phyloP scores from a whole-genome alignment of 2,113 vertebrate species.

The Takifugu flavidus region DNA sequence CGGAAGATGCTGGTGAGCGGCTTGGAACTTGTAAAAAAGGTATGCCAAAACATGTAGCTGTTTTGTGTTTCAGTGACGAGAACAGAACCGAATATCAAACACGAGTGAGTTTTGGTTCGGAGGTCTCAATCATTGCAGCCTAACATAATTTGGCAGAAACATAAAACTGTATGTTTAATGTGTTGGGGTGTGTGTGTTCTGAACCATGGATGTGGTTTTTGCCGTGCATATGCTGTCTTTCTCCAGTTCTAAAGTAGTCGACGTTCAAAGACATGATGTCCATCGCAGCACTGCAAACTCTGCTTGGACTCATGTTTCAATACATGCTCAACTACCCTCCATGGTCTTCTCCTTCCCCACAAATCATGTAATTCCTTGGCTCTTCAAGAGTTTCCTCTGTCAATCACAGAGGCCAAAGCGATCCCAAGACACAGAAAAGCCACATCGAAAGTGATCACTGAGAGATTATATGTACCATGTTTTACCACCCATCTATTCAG shows the following conservation, averaged over 20 bases:
- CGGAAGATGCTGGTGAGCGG: slow-evolving; percentile 6
- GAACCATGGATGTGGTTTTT: slow-evolving; percentile 42
- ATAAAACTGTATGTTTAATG: slow-evolving; percentile 18
- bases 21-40: slow-evolving; percentile 12
- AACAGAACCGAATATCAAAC: slow-evolving; percentile 34
- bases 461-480: slow-evolving; percentile 34
- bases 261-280: slow-evolving; percentile 13
- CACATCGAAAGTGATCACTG: slow-evolving; percentile 17
- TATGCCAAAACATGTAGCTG: slow-evolving; percentile 15
- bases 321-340: slow-evolving; percentile 24
- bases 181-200: slow-evolving; percentile 26
- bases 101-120: slow-evolving; percentile 25
- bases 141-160: slow-evolving; percentile 50
- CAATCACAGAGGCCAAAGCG: slow-evolving; percentile 31
- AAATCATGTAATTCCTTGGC: slow-evolving; percentile 21
- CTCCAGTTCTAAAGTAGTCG: slow-evolving; percentile 9
- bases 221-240: slow-evolving; percentile 28
- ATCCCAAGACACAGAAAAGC: slow-evolving; percentile 29
- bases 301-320: slow-evolving; percentile 17
- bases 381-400: slow-evolving; percentile 35
- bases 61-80: slow-evolving; percentile 36
- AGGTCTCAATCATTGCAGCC: slow-evolving; percentile 34
- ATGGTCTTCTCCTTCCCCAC: slow-evolving; percentile 10
- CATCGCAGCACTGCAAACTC: slow-evolving; percentile 14
- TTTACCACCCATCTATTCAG: slow-evolving; percentile 22